These are phyloP conservation scores for Archilochus colubris DNA, from an alignment of 2,113 vertebrate species.

Conservation along the genomic window DNA sequence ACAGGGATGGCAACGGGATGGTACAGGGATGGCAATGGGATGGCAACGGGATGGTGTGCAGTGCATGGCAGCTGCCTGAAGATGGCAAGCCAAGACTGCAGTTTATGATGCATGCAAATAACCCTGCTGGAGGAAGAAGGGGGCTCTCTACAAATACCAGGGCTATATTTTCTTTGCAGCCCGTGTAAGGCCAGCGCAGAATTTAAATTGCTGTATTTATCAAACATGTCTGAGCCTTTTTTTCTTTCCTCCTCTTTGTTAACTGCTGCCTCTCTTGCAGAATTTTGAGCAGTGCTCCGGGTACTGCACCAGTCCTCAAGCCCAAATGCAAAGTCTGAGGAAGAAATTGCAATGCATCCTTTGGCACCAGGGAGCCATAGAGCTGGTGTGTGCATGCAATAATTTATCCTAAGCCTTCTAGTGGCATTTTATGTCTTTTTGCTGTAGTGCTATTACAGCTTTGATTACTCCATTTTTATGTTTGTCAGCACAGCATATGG, in stretches of 20 bases:
- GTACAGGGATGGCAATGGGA: not conserved
- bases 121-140: not conserved
- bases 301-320: slow-evolving; percentile 39
- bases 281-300: not conserved
- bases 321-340: slow-evolving; percentile 51
- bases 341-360: slow-evolving; percentile 68
- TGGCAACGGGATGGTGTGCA: slow-evolving; percentile 35
- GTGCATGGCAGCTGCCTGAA: slow-evolving; percentile 65
- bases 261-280: not conserved
- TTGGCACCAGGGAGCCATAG: slow-evolving; percentile 68
- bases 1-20: not conserved
- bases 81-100: slow-evolving; percentile 71
- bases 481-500: slow-evolving; percentile 78
- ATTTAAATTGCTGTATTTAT: slow-evolving; percentile 35
- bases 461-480: slow-evolving; percentile 79
- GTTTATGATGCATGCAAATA: slow-evolving; percentile 54
- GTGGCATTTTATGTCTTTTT: slow-evolving; percentile 77
- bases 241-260: not conserved
- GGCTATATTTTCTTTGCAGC: slow-evolving; percentile 35
- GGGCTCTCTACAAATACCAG: slow-evolving; percentile 32
- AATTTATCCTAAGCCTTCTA: slow-evolving; percentile 74
- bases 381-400: slow-evolving; percentile 62
- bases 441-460: slow-evolving; percentile 75
- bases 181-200: slow-evolving; percentile 34
- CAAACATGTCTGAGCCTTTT: not conserved